Conservation (phyloP, 2,113 vertebrate species). For the Chlorodrepanis virens region DNA sequence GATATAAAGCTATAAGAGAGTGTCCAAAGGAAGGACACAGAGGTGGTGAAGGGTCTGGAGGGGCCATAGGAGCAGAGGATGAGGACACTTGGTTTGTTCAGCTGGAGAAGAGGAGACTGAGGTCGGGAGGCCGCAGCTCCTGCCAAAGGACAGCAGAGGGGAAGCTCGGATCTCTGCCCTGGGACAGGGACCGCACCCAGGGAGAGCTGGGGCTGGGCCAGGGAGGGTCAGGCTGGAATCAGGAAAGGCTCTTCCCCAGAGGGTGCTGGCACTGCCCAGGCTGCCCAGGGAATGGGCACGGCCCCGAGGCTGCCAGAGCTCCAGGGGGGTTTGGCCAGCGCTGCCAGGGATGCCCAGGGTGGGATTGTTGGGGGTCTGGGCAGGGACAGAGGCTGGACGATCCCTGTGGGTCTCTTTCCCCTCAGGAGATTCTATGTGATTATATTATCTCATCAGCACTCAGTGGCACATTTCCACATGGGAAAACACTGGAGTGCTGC, state of each 20-base stretch:
- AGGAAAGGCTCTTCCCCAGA: background rate
- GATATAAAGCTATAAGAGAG: background rate
- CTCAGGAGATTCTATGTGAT: background rate
- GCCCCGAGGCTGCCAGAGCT: background rate
- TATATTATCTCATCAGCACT: background rate
- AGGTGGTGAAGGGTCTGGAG: background rate
- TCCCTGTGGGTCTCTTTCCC: background rate
- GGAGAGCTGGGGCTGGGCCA: background rate
- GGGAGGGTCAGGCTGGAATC: accelerated
- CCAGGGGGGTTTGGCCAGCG: background rate
- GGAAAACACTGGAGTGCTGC: background rate
- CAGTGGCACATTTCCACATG: background rate
- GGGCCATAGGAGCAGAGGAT: background rate
- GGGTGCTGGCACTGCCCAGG: no score
- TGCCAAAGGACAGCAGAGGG: no score
- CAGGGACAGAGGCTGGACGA: background rate
- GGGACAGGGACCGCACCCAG: no score
- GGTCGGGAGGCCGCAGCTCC: background rate
- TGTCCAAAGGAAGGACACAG: background rate
- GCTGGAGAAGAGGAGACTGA: no score
- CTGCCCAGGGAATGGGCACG: background rate
- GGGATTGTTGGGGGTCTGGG: background rate
- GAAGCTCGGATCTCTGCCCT: background rate
- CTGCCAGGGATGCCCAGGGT: background rate
- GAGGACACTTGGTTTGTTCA: background rate